phyloP scores from a whole-genome alignment of 2,797 vertebrate species.

The Mycteria americana region DNA sequence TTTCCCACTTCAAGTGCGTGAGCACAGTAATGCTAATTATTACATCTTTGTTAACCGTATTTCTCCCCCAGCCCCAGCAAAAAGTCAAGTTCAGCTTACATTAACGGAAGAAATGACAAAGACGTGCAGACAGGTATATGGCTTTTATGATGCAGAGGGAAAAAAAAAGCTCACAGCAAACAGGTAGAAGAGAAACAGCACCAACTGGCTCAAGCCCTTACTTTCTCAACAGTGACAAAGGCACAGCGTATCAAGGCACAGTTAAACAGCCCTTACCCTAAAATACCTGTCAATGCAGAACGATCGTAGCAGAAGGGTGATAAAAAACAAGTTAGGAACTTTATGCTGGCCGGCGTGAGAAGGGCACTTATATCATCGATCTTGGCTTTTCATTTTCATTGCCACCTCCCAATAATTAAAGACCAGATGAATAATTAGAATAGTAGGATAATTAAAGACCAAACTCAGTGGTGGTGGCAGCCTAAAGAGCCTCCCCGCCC shows the following conservation, averaged over 20 bases:
- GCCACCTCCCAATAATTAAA: neutral
- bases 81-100: neutral
- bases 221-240: neutral
- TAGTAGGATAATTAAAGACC: neutral
- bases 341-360: neutral
- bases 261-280: neutral
- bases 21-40: neutral
- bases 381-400: neutral
- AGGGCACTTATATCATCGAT: neutral
- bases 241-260: neutral
- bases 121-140: neutral
- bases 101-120: neutral
- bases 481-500: neutral
- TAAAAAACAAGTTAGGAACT: neutral
- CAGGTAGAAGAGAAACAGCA: neutral
- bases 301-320: neutral
- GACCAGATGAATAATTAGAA: neutral
- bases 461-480: neutral
- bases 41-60: neutral
- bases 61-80: neutral
- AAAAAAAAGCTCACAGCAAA: neutral
- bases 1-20: neutral
- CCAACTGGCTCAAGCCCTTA: neutral
- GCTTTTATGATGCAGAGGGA: neutral
- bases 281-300: neutral